These are phyloP conservation scores for Trematomus bernacchii DNA, from an alignment of 2,797 vertebrate genomes.

Conservation along the genomic window DNA sequence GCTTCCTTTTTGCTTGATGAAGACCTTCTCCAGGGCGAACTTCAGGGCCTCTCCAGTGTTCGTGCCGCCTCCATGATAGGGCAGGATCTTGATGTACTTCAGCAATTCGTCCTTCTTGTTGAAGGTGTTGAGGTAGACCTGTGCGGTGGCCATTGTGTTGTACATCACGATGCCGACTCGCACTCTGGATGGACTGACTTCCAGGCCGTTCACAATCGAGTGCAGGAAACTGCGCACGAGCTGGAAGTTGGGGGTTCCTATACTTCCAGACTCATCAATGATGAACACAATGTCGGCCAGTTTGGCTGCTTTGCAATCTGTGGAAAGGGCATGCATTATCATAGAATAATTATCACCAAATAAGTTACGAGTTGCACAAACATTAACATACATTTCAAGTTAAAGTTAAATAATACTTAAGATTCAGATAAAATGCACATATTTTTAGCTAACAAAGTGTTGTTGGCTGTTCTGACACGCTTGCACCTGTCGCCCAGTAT, in stretches of 20 bases:
- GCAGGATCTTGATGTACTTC: constrained; percentile 77
- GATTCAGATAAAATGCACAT: too few species aligned
- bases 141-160: constrained; percentile 46
- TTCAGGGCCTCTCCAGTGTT: constrained; percentile 80
- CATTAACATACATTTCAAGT: too few species aligned
- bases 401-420: too few species aligned
- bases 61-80: constrained; percentile 67
- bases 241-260: constrained; percentile 72
- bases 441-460: too few species aligned
- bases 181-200: constrained; percentile 54
- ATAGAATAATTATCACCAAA: too few species aligned
- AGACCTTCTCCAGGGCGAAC: constrained; percentile 75
- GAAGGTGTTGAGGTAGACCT: constrained; percentile 78
- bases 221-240: constrained; percentile 79
- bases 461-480: too few species aligned
- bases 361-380: too few species aligned
- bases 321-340: constrained; percentile 10
- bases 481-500: too few species aligned
- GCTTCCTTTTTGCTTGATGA: constrained; percentile 72
- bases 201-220: constrained; percentile 75
- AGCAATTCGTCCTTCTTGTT: constrained; percentile 68
- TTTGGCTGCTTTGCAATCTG: constrained; percentile 79
- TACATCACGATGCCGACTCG: constrained; percentile 85
- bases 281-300: constrained; percentile 87
- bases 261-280: constrained; percentile 81